Evolutionary conservation across 2,797 vertebrate species (phyloP), one percentile per base, ranked within the genome.

Genomic region (Dendrocincla fuliginosa): DNA sequence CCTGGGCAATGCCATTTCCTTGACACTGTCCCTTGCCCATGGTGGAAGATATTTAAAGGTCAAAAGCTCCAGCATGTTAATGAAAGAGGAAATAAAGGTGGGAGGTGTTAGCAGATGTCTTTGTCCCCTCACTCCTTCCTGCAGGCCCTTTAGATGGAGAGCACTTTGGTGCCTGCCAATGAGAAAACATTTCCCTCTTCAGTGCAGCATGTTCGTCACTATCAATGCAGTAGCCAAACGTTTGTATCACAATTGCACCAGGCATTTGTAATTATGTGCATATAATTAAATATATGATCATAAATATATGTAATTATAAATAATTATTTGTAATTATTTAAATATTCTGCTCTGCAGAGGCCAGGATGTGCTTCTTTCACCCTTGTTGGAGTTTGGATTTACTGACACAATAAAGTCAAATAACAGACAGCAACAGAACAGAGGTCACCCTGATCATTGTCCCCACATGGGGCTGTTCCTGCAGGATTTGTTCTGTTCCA

Each of bases 151-250:
- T 16, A 59, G 41, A 1, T 1, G 56, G 15, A 3, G 11, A 53
- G 23, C 61, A 17, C 25, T 3, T 0, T 19, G 11, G 18, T 5
- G 22, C 39, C 1, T 3, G 22, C 15, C 80, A 47, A 1, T 8
- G 57, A 11, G 25, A 37, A 55, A 28, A 17, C n/a, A 14, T 13
- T 17, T 42, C 73, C 65, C 27, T 6, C 56, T 8, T 22, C 60
- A 39, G 17, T 5, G 53, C 35, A 16, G 49, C 23, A 4, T 0
- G 1, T 2, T 47, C 39, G 2, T 25, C 44, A 2, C 23, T 7
- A 3, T 4, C 75, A 33, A 1, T 9, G 59, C 52, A 49, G 63
- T 0, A 46, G 49, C 49, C 77, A 78, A 13, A 52, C 55, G 13
- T 68, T 27, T 11, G 24, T 12, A 4, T 42, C 32, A 5, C 49